These are phyloP conservation scores for Dendrolimus kikuchii DNA, from an alignment of 1,140 invertebrate species.

Conservation along the genomic window DNA sequence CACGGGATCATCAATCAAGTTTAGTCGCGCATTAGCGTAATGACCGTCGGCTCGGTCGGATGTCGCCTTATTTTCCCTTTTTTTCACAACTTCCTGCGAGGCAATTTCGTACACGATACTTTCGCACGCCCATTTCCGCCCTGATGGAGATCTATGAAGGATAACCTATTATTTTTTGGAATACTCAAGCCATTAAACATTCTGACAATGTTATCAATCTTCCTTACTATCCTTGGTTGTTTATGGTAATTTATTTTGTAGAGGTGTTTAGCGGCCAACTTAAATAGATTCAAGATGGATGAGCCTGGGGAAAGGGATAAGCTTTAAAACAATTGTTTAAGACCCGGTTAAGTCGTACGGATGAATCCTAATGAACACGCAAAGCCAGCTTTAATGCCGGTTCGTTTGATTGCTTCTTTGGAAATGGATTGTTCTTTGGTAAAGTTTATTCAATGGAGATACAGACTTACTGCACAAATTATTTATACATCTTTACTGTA, in stretches of 20 bases:
- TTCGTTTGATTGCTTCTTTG: constrained; percentile 6
- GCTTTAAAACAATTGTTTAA: constrained; percentile 20
- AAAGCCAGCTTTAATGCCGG: constrained; percentile 13
- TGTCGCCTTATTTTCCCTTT: constrained; percentile 67
- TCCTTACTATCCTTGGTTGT: constrained; percentile 6
- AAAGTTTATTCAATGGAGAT: too few relatives aligned
- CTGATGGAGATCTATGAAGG: constrained; percentile 62
- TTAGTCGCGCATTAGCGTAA: constrained; percentile 70
- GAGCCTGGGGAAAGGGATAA: constrained; percentile 16
- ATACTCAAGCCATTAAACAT: constrained; percentile 25
- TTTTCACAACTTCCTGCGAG: constrained; percentile 47
- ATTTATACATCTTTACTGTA: too few relatives aligned
- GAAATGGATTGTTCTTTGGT: background rate
- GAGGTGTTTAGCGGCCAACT: constrained; percentile 11
- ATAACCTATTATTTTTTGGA: constrained; percentile 46
- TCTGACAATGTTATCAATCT: constrained; percentile 37
- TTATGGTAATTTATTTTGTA: background rate
- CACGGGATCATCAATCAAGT: constrained; percentile 65
- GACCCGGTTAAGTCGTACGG: constrained; percentile 12
- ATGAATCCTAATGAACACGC: constrained; percentile 18
- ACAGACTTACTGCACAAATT: too few relatives aligned
- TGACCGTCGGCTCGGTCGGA: constrained; percentile 58
- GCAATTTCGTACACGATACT: constrained; percentile 63
- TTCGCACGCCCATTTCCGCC: constrained; percentile 47
- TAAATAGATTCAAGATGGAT: constrained; percentile 21